Percentiles rank a stretch among this genome's conserved stretches.
Evolutionary conservation across 2,113 vertebrate species (phyloP).

Genomic region (Pterocles gutturalis): DNA sequence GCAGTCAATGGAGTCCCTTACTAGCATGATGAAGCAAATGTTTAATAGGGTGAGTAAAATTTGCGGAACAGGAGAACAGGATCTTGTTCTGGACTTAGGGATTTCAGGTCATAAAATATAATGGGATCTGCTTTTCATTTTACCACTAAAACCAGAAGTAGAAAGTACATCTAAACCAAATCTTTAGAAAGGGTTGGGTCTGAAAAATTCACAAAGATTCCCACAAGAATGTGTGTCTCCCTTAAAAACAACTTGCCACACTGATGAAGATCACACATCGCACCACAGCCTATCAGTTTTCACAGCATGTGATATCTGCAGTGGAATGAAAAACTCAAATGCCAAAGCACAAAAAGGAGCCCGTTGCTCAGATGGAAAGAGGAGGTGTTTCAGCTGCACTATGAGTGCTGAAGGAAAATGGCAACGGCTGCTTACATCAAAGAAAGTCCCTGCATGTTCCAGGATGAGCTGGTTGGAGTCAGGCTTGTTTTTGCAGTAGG

Average conservation of each 20-base stretch:
- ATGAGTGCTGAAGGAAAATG: background rate
- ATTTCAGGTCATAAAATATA: background rate
- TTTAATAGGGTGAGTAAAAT: background rate
- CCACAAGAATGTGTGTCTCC: background rate
- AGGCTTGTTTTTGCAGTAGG: constrained; percentile 99
- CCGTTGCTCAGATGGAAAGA: background rate
- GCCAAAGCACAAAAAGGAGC: background rate
- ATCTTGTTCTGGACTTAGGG: background rate
- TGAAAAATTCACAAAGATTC: background rate
- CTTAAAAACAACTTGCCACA: background rate
- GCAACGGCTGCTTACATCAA: constrained; percentile 87
- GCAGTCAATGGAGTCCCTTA: background rate
- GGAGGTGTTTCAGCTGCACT: background rate
- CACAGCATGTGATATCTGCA: background rate
- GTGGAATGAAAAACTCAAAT: background rate
- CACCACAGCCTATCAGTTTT: background rate
- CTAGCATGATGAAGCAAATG: background rate
- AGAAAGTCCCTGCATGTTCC: constrained; percentile 94
- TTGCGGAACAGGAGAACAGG: background rate
- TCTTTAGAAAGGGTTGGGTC: background rate
- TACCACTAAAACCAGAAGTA: background rate
- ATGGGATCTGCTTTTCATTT: background rate
- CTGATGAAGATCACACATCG: background rate
- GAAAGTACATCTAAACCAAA: background rate
- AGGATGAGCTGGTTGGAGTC: constrained; percentile 97